Evolutionary conservation across 2,888 invertebrate genomes (phyloP), one percentile per base, ranked within the genome.

Genomic region (Drosophila formosana): DNA sequence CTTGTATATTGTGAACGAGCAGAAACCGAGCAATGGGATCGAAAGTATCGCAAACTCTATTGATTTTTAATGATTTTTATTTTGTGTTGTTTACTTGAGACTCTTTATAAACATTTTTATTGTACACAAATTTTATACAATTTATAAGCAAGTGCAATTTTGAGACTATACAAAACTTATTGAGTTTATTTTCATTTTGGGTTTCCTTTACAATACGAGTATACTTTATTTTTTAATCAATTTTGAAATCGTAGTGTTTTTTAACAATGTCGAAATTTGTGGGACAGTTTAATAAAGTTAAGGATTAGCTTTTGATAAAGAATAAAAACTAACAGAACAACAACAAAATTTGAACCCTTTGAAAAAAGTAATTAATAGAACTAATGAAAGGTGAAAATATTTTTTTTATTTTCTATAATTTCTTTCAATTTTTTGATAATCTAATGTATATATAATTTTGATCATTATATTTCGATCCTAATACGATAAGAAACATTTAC

Each of bases 241-340:
- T 66, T 65, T 74, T 69, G 37, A 70, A 67, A 72, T 71, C 55
- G 78, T 75, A 78, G 78, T 61, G 67, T 78, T 77, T 77, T 75
- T 75, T 75, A 78, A 71, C 55, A 65, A 47, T 71, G 66, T 70
- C 56, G 46, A 62, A 71, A 56, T 66, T 73, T 65, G 53, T 74
- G 56, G 52, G 57, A 69, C 66, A 79, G 65, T 50, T 65, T 47
- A 64, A 53, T 76, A 75, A 66, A 55, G 62, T 72, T 80, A 83
- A 83, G 84, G 50, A 53, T 72, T 87, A 84, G 77, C 76, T 83
- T 88, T 88, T 88, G 76, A 83, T 88, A 85, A 75, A 69, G 52
- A 61, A 68, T 43, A 62, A 62, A 57, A 61, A 55, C 53, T 13
- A 52, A 30, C 56, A 43, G 41, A 18, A 43, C 23, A 39, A 25